These are phyloP conservation scores for Imbricaverruca yamaguchii DNA, from an alignment of 2,888 invertebrate species.

Conservation along the genomic window DNA sequence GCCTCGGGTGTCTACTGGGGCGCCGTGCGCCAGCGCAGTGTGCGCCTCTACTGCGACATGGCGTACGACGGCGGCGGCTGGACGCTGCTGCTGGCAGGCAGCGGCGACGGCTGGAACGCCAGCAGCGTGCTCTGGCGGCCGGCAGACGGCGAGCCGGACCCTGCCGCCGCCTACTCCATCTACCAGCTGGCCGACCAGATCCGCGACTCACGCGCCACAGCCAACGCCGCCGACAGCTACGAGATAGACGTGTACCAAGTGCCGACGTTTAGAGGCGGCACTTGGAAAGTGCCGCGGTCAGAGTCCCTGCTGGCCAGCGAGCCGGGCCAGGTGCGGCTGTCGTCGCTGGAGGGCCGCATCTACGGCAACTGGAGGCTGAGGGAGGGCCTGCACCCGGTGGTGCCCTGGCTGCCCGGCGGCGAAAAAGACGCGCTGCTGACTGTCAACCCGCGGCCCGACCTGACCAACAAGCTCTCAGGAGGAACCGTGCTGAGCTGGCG, in stretches of 20 bases:
- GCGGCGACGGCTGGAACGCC: not conserved
- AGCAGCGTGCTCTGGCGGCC: not conserved
- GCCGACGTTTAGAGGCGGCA: not conserved
- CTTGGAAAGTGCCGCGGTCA: not conserved
- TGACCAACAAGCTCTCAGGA: no score
- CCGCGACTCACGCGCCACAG: not conserved
- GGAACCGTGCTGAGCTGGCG: no score
- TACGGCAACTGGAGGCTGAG: not conserved
- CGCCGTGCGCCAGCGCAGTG: not conserved
- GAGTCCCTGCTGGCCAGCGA: not conserved
- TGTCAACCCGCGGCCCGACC: no score
- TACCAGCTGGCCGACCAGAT: not conserved
- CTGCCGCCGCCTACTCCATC: not conserved
- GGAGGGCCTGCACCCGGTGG: not conserved
- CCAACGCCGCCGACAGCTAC: not conserved
- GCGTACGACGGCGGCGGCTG: not conserved
- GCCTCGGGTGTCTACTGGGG: not conserved
- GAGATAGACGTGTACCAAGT: conserved; percentile 1
- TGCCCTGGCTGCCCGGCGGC: conserved; percentile 7
- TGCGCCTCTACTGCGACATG: conserved; percentile 4
- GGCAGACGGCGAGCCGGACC: not conserved
- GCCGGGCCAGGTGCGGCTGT: not conserved
- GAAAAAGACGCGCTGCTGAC: not conserved
- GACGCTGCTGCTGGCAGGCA: not conserved
- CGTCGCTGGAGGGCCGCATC: not conserved